Conservation (phyloP, 2,113 vertebrate genomes). For the Aptenodytes patagonicus region DNA sequence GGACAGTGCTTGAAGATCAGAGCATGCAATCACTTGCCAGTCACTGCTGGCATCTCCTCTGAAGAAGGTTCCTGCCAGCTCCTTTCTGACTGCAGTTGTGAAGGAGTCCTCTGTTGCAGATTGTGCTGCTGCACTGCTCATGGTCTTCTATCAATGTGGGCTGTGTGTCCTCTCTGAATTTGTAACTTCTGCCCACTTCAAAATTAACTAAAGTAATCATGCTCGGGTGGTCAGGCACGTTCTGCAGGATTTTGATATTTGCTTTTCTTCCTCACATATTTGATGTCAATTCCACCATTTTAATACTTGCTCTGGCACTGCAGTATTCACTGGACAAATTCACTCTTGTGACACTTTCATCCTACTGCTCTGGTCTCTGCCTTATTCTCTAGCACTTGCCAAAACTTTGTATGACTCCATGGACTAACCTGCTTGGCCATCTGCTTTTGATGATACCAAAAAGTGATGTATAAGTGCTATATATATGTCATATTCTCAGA, state of each 20-base stretch:
- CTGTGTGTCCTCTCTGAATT: not conserved
- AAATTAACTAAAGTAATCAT: not conserved
- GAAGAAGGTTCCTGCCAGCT: not conserved
- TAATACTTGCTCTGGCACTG: not conserved
- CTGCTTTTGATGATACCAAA: not conserved
- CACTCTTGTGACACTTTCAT: not conserved
- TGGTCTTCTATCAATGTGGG: not conserved
- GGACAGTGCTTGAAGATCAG: not conserved
- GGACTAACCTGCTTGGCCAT: not conserved
- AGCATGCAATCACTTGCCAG: not conserved
- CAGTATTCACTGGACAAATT: not conserved
- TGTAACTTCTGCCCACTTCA: not conserved
- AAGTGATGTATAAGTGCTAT: not conserved
- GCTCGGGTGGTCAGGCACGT: not conserved
- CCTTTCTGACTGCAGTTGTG: not conserved
- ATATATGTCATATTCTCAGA: not conserved
- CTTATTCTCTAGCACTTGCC: not conserved
- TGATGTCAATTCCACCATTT: not conserved
- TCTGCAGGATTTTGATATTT: not conserved
- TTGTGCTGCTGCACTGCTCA: not conserved
- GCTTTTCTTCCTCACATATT: not conserved
- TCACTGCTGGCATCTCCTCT: not conserved
- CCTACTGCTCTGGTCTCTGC: not conserved
- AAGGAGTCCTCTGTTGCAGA: not conserved
- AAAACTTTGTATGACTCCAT: not conserved